Percentiles rank a stretch among this genome's conserved stretches.
Evolutionary conservation across 2,113 vertebrate species (phyloP).

Genomic region (Pantherophis guttatus): DNA sequence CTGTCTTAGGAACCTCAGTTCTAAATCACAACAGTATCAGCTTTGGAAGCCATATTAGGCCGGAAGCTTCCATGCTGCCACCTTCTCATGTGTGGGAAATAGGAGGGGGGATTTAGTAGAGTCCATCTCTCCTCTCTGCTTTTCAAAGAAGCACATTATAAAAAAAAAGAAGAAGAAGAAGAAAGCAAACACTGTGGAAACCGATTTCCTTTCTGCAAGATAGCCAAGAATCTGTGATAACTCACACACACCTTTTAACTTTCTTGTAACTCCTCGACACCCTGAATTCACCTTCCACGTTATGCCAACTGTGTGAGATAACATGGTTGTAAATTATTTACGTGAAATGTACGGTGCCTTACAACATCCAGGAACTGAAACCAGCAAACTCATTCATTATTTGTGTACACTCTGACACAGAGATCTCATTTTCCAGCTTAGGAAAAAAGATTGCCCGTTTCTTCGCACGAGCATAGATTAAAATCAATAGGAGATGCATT

Average conservation of each 20-base stretch:
- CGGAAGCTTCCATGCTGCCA: too few relatives aligned
- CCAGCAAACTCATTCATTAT: background rate
- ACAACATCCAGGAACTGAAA: background rate
- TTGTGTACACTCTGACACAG: background rate
- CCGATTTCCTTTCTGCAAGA: background rate
- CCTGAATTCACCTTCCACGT: background rate
- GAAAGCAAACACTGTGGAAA: background rate
- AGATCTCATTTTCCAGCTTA: accelerated
- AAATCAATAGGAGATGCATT: background rate
- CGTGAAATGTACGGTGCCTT: background rate
- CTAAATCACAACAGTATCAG: background rate
- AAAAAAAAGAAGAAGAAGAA: background rate
- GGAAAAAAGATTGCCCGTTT: accelerated
- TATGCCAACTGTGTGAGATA: background rate
- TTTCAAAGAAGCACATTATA: background rate
- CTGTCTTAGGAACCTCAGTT: background rate
- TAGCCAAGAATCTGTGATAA: background rate
- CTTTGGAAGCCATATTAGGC: too few relatives aligned
- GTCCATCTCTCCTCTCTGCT: background rate
- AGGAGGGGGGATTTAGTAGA: too few relatives aligned
- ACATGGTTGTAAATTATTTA: too few relatives aligned
- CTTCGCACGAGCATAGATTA: accelerated
- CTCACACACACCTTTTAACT: background rate
- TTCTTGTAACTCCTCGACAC: background rate
- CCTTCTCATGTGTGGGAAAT: too few relatives aligned